Evolutionary conservation across 2,113 vertebrate genomes (phyloP), one percentile per base, ranked within the genome.

Genomic region (Zosterops pallidus): DNA sequence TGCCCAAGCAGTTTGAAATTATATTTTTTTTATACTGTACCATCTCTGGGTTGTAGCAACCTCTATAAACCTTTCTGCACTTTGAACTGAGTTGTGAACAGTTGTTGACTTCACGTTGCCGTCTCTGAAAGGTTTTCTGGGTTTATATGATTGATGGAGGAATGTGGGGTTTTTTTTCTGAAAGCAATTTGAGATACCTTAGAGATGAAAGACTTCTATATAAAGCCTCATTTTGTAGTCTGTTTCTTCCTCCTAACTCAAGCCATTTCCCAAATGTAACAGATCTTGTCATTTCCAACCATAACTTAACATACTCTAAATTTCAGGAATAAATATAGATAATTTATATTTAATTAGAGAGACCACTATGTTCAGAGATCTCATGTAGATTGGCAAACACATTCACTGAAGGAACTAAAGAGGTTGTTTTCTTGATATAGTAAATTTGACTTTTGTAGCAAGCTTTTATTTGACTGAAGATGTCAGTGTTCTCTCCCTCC

Each of bases 261-360:
- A 77, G 23, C 50, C 16, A 18, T 85, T 91, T 94, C 49, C 67
- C 26, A 37, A 39, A 71, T 83, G 52, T 59, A 87, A 10, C 21
- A 28, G 37, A 25, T 55, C 26, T 77, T 92, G 70, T 63, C 2
- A 35, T 76, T 93, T 92, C 41, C 17, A 80, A 31, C 39, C 11
- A 11, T 47, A 63, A 42, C 9, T 80, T 86, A 64, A 67, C 14
- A 13, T 74, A 46, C 4, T 91, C 19, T 64, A 13, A 41, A 59
- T 86, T 89, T 87, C 55, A 62, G 21, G 35, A 64, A 56, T 72
- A 39, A 92, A 90, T 59, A 75, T 25, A 37, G 86, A 83, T 57
- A 17, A 67, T 26, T 52, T 59, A 12, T 52, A 44, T 86, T 68
- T 44, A 37, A 60, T 77, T 52, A 44, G 44, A 19, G 33, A 68